Base-by-base conservation (phyloP, 2,888 invertebrate genomes). In the Melangyna quadrimaculata region DNA sequence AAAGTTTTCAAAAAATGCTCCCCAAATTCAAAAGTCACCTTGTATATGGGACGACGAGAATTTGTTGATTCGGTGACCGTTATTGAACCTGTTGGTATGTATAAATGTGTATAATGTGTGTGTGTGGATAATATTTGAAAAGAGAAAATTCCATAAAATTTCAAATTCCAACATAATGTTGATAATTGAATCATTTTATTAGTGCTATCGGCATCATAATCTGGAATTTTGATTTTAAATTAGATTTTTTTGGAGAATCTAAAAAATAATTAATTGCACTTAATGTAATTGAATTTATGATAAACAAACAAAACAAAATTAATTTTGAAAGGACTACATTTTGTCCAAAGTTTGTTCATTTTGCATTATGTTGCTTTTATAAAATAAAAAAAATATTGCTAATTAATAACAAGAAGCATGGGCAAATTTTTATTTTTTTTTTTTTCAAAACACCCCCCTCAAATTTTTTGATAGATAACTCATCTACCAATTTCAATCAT, bases 1-100 rank as follows among this genome's bases (percentile, higher is more conserved):
- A 96, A 96, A 92, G 97, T 98, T 90, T 98, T 96, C 93, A 98
- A 98, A 93, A 98, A 98, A 93, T 95, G 95, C 90, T 95, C 97
- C 51, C 97, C 97, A 61, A 97, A 97, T 92, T 96, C 96, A 87
- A 97, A 97, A 93, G 92, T 97, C 89, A 96, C 97, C 48, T 93
- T 98, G 88, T 98, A 97, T 89, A 91, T 98, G 93, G 96, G 96
- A 53, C 96, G 97, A 91, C 94, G 98, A 88, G 97, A 98, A 91
- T 97, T 96, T 92, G 95, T 98, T 81, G 97, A 97, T 91, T 96
- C 97, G 90, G 95, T 97, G 88, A 95, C 96, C 0, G 95, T 95
- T 80, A 96, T 97, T 78, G 98, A 98, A 91, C 96, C 97, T 0
- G 95, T 98, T 89, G 97, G 97, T 96, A 91, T 91, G 94, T 91